phyloP scores from a whole-genome alignment of 2,888 invertebrate species.

The Parnassius apollo region DNA sequence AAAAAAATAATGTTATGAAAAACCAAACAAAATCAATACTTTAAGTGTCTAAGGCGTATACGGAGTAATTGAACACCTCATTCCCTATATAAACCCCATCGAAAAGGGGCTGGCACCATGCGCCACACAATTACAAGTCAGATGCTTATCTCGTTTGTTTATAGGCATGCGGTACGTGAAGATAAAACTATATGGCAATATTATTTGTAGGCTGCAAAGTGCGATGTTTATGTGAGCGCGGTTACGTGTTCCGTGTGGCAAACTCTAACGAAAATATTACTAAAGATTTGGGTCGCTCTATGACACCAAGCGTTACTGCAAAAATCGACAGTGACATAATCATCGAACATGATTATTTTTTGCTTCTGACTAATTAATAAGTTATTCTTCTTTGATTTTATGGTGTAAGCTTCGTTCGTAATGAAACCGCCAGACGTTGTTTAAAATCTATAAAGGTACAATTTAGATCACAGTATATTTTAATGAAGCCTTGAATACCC shows the following conservation, averaged over 20 bases:
- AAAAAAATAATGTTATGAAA: neutral
- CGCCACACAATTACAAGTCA: slow-evolving; percentile 20
- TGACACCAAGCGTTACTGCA: no score
- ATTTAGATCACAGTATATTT: no score
- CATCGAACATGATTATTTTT: no score
- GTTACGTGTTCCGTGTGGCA: slow-evolving; percentile 17
- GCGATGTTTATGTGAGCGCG: slow-evolving; percentile 21
- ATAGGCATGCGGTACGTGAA: slow-evolving; percentile 22
- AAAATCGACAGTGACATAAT: no score
- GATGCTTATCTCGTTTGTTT: slow-evolving; percentile 24
- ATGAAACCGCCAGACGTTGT: no score
- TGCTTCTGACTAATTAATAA: no score
- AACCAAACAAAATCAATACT: neutral
- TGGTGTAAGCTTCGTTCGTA: no score
- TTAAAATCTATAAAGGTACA: no score
- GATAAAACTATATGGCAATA: slow-evolving; percentile 27
- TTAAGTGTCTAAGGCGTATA: slow-evolving; percentile 1
- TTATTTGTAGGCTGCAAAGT: slow-evolving; percentile 26
- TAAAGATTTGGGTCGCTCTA: neutral
- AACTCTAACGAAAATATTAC: slow-evolving; percentile 10
- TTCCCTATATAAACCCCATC: slow-evolving; percentile 4
- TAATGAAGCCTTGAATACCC: no score
- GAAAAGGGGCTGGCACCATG: slow-evolving; percentile 10
- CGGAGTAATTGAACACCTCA: slow-evolving; percentile 14
- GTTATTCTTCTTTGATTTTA: no score